These are phyloP conservation scores for Entelurus aequoreus DNA, from an alignment of 2,113 vertebrate genomes.

Conservation along the genomic window DNA sequence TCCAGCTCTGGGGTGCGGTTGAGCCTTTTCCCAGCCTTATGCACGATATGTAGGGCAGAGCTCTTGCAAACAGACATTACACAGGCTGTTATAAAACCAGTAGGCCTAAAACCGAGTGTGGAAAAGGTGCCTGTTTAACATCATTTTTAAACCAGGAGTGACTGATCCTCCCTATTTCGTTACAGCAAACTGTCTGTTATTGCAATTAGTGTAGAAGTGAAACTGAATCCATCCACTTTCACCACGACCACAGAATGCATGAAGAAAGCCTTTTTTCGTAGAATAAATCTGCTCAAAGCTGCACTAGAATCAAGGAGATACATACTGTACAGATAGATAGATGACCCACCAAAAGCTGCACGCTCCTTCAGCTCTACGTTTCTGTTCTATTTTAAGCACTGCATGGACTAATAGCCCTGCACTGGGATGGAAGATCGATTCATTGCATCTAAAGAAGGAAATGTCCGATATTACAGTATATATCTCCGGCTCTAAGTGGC, in stretches of 20 bases:
- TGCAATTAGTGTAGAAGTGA: slow-evolving; percentile 16
- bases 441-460: slow-evolving; percentile 70
- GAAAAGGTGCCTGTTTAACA: slow-evolving; percentile 43
- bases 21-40: slow-evolving; percentile 50
- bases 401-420: slow-evolving; percentile 57
- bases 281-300: slow-evolving; percentile 20
- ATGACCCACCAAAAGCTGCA: slow-evolving; percentile 51
- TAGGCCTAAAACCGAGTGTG: slow-evolving; percentile 30
- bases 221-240: neutral
- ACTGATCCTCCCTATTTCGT: slow-evolving; percentile 2
- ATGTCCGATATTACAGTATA: slow-evolving; percentile 41
- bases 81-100: slow-evolving; percentile 54
- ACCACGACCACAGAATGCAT: slow-evolving; percentile 25
- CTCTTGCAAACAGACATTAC: slow-evolving; percentile 52
- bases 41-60: slow-evolving; percentile 62
- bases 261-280: slow-evolving; percentile 23
- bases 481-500: slow-evolving; percentile 49
- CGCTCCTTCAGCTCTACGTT: slow-evolving; percentile 51
- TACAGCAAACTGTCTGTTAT: slow-evolving; percentile 4
- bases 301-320: slow-evolving; percentile 15
- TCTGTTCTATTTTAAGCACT: slow-evolving; percentile 68
- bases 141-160: slow-evolving; percentile 39
- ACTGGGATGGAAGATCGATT: slow-evolving; percentile 61
- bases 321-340: slow-evolving; percentile 20
- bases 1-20: slow-evolving; percentile 65